Base-by-base conservation (phyloP, 2,797 vertebrate species). In the Gobio occitaniae region DNA sequence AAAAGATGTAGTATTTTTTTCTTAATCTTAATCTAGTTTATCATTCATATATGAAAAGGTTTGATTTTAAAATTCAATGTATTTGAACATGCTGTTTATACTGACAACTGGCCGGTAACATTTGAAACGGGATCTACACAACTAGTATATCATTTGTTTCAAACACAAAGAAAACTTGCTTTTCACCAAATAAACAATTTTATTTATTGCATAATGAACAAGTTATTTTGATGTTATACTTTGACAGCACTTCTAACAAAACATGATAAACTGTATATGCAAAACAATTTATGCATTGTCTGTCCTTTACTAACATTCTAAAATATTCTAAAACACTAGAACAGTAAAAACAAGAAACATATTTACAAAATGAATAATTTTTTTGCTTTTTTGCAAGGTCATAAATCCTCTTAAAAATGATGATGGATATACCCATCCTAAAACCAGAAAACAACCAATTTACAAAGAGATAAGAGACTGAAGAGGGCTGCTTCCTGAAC, bases 291-390 rank as follows among this genome's bases (percentile, higher is more conserved):
- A 74, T 68, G 76, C 44, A 47, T n/a, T 59, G 3, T 10, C n/a
- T 5, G n/a, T 78, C 13, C 17, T 13, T 47, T 44, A 19, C 52
- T 21, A 80, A 83, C 44, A 82, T 44, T 47, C 13, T 47, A 69
- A 82, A 81, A 78, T 29, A 47, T 29, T 68, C 44, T 65, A 70
- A 80, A 78, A 82, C 66, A 21, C 9, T 74, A 48, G 3, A 16
- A 44, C 3, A 32, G 25, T 76, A 52, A 84, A 78, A 86, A 81
- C 11, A 82, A 63, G 10, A 89, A 90, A 87, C 84, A 75, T 94
- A 95, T 95, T 94, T 95, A 95, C 94, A 95, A 83, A 79, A 48
- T 38, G 0, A 3, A 5, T n/a, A 41, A 36, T 77, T 54, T 48
- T 5, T 0, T 41, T 25, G 21, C 12, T 38, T 82, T 69, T 78